Evolutionary conservation across 2,797 vertebrate species (phyloP), one percentile per base, ranked within the genome.

Genomic region (Anabas testudineus): DNA sequence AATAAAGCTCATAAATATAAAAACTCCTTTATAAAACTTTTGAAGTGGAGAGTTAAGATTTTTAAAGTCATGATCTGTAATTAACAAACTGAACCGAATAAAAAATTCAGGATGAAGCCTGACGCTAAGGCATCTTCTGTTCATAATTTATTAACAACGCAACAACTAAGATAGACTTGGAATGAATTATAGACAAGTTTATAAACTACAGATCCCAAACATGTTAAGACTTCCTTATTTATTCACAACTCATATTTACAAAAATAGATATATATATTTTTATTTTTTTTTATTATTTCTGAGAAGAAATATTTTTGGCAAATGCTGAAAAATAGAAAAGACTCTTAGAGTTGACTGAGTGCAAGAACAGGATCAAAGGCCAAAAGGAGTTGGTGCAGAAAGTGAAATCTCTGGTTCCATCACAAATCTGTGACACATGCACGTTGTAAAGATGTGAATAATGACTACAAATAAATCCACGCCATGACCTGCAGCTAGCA

Each of bases 211-310:
- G 18, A 71, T 73, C 55, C 51, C 51, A 62, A 34, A 70, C 76
- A 80, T 56, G 60, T 69, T 86, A 70, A 81, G 30, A 60, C 26
- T 56, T 78, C 22, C 42, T 71, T 24, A 64, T 82, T 87, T 79
- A 89, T 82, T 73, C 78, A 81, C 71, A 85, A 86, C 68, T 74
- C 21, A 64, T 86, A 85, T 90, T 89, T 91, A 90, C 89, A 93
- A 90, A 92, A 92, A 93, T 83, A 88, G 58, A 83, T 67, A 32
- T n/a, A n/a, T n/a, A n/a, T n/a, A n/a, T n/a, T n/a, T n/a, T n/a
- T n/a, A n/a, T n/a, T n/a, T 39, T 46, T 67, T 26, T 67, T 26
- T 46, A 51, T 2, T 2, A 67, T 73, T 83, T 66, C 80, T 64
- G 12, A 5, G 47, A 51, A 58, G 52, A 81, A 75, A 61, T 37